Evolutionary conservation across 2,888 invertebrate species (phyloP).

Genomic region (Diadegma fenestrale): DNA sequence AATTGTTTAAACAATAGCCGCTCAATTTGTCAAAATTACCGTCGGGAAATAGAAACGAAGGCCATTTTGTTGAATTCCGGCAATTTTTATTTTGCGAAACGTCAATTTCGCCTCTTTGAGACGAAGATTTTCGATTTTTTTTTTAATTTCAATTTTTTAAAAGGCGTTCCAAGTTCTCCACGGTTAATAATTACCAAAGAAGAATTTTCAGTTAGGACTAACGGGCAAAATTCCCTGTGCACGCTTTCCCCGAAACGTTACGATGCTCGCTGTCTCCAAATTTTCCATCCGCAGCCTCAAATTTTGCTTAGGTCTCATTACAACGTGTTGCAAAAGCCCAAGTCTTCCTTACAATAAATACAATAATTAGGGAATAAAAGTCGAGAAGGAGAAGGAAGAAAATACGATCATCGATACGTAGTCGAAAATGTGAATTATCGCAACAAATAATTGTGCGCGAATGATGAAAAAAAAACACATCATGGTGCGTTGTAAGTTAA

Average conservation of each 20-base stretch:
- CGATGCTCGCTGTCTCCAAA: background rate
- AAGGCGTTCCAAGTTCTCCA: background rate
- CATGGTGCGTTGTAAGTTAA: conserved; percentile 7
- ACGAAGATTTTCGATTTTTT: background rate
- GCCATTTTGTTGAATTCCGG: background rate
- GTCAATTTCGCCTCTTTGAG: background rate
- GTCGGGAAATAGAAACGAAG: no score
- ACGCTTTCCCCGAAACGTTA: background rate
- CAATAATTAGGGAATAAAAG: conserved; percentile 71
- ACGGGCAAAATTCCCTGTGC: conserved; percentile 2
- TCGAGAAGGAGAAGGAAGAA: conserved; percentile 45
- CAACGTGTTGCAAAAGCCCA: conserved; percentile 28
- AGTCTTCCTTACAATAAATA: conserved; percentile 70
- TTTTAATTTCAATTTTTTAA: background rate
- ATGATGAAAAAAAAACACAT: conserved; percentile 38
- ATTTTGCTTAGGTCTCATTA: background rate
- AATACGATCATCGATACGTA: conserved; percentile 32
- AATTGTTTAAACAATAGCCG: background rate
- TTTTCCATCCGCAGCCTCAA: background rate
- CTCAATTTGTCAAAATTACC: background rate
- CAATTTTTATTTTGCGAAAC: background rate
- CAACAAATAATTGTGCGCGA: background rate
- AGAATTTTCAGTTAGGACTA: background rate
- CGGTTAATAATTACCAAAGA: background rate
- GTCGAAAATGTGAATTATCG: conserved; percentile 21